These are phyloP conservation scores for Trematocara macrostoma DNA, from an alignment of 2,113 vertebrate genomes.

Conservation along the genomic window DNA sequence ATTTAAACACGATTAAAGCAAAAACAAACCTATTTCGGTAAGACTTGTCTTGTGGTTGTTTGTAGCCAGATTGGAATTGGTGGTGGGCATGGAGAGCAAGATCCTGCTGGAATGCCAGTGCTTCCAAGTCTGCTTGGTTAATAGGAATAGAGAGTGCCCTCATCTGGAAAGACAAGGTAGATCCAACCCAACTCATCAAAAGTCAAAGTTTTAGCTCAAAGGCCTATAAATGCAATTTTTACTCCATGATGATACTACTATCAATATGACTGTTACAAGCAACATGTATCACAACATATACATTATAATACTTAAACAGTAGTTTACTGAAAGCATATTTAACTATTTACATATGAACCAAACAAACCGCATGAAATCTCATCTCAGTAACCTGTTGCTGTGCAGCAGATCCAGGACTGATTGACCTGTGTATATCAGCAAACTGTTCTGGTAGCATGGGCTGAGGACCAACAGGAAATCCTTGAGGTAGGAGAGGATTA, in stretches of 20 bases:
- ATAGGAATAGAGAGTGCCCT: slow-evolving; percentile 77
- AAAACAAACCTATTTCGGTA: slow-evolving; percentile 82
- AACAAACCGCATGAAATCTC: not conserved
- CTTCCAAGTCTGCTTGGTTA: slow-evolving; percentile 85
- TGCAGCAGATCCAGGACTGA: slow-evolving; percentile 77
- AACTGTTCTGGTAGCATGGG: slow-evolving; percentile 83
- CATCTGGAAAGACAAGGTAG: slow-evolving; percentile 70
- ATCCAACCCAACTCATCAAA: not conserved
- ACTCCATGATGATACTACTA: not conserved
- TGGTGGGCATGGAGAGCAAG: slow-evolving; percentile 81
- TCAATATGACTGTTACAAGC: not conserved
- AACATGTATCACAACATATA: not conserved
- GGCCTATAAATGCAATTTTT: not conserved
- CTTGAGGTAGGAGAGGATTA: slow-evolving; percentile 42
- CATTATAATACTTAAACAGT: not conserved
- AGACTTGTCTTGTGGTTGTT: slow-evolving; percentile 82
- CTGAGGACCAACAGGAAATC: slow-evolving; percentile 80
- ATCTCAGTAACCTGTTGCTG: slow-evolving; percentile 59
- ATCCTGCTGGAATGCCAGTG: slow-evolving; percentile 84
- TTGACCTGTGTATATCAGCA: slow-evolving; percentile 79
- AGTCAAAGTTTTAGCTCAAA: not conserved
- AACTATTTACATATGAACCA: not conserved
- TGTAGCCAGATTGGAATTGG: slow-evolving; percentile 84
- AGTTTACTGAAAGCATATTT: not conserved
- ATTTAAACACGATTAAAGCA: not conserved